Evolutionary conservation across 2,113 vertebrate species (phyloP).

Genomic region (Charadrius vociferus): DNA sequence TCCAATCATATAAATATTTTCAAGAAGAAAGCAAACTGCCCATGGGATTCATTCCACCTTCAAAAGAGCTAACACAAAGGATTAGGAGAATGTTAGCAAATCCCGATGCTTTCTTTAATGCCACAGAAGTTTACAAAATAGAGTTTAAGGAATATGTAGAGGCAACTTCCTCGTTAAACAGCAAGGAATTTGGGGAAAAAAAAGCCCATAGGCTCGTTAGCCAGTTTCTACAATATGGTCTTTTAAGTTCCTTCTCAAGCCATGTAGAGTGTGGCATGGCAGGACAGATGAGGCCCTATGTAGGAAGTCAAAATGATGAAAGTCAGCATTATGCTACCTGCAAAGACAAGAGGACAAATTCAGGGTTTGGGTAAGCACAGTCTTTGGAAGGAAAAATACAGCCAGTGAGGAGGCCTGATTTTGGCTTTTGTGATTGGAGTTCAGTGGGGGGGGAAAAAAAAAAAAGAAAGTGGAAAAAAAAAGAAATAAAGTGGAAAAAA

Average conservation of each 20-base stretch:
- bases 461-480: too few relatives aligned
- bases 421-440: background rate
- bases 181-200: background rate
- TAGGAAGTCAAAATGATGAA: background rate
- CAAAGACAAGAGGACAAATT: background rate
- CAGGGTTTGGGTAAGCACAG: background rate
- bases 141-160: background rate
- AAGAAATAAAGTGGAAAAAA: accelerated
- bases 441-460: accelerated
- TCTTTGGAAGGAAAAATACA: background rate
- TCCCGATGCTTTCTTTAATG: background rate
- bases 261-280: accelerated
- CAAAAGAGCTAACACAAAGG: background rate
- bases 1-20: background rate
- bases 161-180: background rate
- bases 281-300: background rate
- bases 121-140: background rate
- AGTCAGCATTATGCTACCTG: background rate
- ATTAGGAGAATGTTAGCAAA: background rate
- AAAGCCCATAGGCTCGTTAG: background rate
- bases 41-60: background rate
- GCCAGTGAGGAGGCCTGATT: background rate
- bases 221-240: background rate
- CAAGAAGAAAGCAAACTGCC: background rate
- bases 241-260: background rate